Evolutionary conservation across 92 coral and sea anemone genomes (phyloP).

Genomic region (Epizoanthus rinbou): DNA sequence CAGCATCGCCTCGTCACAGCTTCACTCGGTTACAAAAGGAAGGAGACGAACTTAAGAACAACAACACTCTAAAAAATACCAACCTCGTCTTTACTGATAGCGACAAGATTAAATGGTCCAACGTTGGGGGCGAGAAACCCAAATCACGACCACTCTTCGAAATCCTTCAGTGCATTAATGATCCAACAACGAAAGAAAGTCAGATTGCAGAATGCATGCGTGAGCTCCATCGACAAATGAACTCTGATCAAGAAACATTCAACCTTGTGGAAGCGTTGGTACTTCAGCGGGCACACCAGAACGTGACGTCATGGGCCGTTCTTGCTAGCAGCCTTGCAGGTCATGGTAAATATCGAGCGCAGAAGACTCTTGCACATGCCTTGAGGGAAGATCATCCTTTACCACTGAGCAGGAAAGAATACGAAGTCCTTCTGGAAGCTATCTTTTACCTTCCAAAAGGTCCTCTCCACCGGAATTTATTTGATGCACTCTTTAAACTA

Average conservation of each 20-base stretch:
- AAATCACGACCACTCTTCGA: conserved; percentile 72
- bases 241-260: conserved; percentile 54
- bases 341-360: conserved; percentile 66
- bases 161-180: conserved; percentile 77
- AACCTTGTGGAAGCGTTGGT: conserved; percentile 52
- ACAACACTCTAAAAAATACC: conserved; percentile 57
- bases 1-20: conserved; percentile 26
- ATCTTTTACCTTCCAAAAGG: conserved; percentile 80
- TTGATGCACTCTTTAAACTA: conserved; percentile 64
- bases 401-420: conserved; percentile 71
- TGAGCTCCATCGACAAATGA: conserved; percentile 73
- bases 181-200: conserved; percentile 66
- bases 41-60: conserved; percentile 25
- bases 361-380: conserved; percentile 65
- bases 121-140: conserved; percentile 68
- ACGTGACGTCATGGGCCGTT: conserved; percentile 82
- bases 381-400: conserved; percentile 59
- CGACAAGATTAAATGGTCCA: conserved; percentile 70
- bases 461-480: conserved; percentile 65
- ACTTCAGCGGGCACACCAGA: conserved; percentile 65
- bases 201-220: conserved; percentile 72
- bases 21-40: conserved; percentile 29
- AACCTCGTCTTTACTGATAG: conserved; percentile 66
- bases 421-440: conserved; percentile 61
- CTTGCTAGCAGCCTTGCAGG: conserved; percentile 70